Conservation (phyloP, 2,888 invertebrate genomes). For the Drosophila fungiperda region DNA sequence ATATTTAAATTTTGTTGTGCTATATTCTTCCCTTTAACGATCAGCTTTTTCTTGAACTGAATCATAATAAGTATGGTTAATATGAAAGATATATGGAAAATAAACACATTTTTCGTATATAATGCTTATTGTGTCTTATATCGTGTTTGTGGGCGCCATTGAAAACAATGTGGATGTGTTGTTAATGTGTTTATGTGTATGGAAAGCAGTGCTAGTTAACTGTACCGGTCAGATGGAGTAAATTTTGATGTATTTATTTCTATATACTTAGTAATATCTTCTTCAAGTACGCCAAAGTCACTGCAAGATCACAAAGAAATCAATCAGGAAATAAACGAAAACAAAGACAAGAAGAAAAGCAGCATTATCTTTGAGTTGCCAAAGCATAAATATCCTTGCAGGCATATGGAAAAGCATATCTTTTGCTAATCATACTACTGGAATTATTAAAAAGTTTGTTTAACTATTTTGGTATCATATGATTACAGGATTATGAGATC, state of each 20-base stretch:
- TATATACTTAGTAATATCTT: conserved; percentile 74
- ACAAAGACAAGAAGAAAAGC: conserved; percentile 8
- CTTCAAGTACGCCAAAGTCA: conserved; percentile 71
- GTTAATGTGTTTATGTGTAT: background rate
- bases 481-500: background rate
- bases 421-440: background rate
- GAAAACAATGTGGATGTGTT: background rate
- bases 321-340: conserved; percentile 54
- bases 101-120: conserved; percentile 4
- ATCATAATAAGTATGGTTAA: background rate
- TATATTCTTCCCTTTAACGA: background rate
- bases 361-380: conserved; percentile 6
- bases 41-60: background rate
- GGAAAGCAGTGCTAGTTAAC: conserved; percentile 8
- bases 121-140: background rate
- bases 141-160: background rate
- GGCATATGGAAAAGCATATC: background rate
- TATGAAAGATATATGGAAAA: background rate
- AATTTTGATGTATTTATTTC: conserved; percentile 27
- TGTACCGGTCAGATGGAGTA: conserved; percentile 21
- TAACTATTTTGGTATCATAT: background rate
- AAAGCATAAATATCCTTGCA: conserved; percentile 2
- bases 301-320: conserved; percentile 80
- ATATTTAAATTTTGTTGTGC: background rate
- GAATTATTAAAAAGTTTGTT: background rate